Conservation (phyloP, 2,888 invertebrate species). For the Zonitis immaculata region DNA sequence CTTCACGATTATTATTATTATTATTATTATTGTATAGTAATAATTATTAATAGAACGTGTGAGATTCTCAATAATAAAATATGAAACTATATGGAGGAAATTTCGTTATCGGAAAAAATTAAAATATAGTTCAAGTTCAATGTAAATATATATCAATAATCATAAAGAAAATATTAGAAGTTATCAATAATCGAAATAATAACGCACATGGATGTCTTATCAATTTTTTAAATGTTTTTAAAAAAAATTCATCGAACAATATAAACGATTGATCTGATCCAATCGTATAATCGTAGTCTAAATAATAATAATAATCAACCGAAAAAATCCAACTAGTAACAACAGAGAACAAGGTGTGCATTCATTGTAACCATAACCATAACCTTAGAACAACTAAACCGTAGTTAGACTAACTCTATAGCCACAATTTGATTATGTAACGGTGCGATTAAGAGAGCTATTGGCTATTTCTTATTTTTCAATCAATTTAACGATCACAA, state of each 20-base stretch:
- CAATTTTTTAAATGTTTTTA: neutral
- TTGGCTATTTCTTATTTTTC: neutral
- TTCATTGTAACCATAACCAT: neutral
- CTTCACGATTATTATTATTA: neutral
- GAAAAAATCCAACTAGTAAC: neutral
- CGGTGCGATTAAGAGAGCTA: neutral
- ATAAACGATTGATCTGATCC: neutral
- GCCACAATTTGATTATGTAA: slow-evolving; percentile 6
- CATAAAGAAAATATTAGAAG: neutral
- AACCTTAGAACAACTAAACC: slow-evolving; percentile 7
- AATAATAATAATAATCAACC: too few species aligned
- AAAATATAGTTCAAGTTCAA: neutral
- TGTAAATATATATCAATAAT: neutral
- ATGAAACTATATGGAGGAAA: neutral
- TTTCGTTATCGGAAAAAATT: neutral
- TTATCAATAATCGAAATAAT: neutral
- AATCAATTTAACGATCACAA: slow-evolving; percentile 3
- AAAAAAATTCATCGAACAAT: neutral
- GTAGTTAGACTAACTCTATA: neutral
- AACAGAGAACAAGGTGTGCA: neutral
- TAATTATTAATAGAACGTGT: neutral
- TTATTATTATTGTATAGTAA: neutral
- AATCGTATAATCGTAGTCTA: too few species aligned
- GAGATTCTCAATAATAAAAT: neutral
- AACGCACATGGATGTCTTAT: neutral